A percentile compares a stretch with the other conserved stretches of the same genome.
These are phyloP conservation scores for Cryptotermes secundus DNA, from an alignment of 1,140 invertebrate species.

Conservation along the genomic window DNA sequence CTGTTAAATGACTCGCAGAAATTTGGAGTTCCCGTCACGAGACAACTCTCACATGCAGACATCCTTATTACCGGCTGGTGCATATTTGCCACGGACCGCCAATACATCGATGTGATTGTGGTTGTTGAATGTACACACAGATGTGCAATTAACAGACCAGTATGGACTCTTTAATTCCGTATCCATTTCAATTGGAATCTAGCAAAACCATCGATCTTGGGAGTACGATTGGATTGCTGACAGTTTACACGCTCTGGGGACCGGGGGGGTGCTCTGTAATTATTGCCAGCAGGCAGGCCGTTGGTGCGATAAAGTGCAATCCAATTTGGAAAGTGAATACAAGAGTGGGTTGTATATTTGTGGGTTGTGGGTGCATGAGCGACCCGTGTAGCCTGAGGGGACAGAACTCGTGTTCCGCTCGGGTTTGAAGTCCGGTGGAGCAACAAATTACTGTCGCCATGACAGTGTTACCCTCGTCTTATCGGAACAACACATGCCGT, in stretches of 20 bases:
- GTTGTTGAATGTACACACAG: constrained; percentile 27
- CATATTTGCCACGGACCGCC: background rate
- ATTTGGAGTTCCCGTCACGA: background rate
- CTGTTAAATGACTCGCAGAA: background rate
- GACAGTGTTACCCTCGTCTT: background rate
- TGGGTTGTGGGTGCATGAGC: background rate
- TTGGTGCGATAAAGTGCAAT: constrained; percentile 27
- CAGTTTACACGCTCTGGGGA: constrained; percentile 24
- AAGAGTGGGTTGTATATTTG: background rate
- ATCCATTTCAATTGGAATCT: constrained; percentile 34
- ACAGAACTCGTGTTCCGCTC: background rate
- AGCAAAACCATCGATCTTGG: constrained; percentile 29
- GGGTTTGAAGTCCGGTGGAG: background rate
- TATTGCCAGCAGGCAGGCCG: constrained; percentile 30
- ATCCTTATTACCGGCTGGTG: background rate
- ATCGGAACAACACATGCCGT: no score
- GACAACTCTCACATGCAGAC: background rate
- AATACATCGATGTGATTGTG: constrained; percentile 5
- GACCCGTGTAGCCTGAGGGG: background rate
- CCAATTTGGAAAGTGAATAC: constrained; percentile 33
- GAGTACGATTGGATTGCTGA: constrained; percentile 23
- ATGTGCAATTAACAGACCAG: constrained; percentile 30
- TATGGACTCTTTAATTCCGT: constrained; percentile 29
- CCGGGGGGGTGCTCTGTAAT: constrained; percentile 28
- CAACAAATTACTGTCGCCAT: constrained; percentile 12